Evolutionary conservation across 2,797 vertebrate species (phyloP).

Genomic region (Brotula barbata): DNA sequence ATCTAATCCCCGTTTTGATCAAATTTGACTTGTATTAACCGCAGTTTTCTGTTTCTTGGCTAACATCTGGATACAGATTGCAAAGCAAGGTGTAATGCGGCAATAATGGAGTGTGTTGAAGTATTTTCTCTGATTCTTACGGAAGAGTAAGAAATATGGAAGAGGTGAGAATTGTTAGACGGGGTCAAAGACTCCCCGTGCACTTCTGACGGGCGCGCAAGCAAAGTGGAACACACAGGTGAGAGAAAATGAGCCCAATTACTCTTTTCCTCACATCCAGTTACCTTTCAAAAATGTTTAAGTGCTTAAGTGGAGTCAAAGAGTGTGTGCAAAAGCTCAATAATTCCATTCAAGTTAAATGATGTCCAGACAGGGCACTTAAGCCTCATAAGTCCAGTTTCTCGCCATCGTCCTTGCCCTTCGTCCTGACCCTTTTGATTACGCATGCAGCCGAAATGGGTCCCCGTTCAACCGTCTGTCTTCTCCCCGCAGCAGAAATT

Average conservation of each 20-base stretch:
- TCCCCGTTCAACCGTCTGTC: background rate
- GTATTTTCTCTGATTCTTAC: too few species aligned
- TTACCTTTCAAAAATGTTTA: conserved; percentile 21
- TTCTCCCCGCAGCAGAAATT: background rate
- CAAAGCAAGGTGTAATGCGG: too few species aligned
- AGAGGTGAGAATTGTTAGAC: too few species aligned
- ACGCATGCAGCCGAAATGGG: conserved; percentile 2
- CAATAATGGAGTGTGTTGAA: too few species aligned
- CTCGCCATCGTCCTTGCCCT: background rate
- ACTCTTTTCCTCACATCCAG: conserved; percentile 47
- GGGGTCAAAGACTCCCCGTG: conserved; percentile 37
- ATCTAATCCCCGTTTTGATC: background rate
- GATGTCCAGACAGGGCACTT: conserved; percentile 12
- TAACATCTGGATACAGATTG: too few species aligned
- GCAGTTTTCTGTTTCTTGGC: too few species aligned
- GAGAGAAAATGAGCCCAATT: conserved; percentile 46
- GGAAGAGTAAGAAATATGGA: too few species aligned
- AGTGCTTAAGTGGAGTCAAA: conserved; percentile 26
- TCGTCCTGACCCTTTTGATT: conserved; percentile 2
- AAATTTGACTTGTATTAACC: too few species aligned
- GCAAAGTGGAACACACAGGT: conserved; percentile 26
- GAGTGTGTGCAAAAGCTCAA: conserved; percentile 25
- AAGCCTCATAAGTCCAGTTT: conserved; percentile 20
- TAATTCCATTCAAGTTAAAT: conserved; percentile 1
- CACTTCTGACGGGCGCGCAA: conserved; percentile 29